Conservation (phyloP, 2,888 invertebrate species). For the Ornithoptera alexandrae region DNA sequence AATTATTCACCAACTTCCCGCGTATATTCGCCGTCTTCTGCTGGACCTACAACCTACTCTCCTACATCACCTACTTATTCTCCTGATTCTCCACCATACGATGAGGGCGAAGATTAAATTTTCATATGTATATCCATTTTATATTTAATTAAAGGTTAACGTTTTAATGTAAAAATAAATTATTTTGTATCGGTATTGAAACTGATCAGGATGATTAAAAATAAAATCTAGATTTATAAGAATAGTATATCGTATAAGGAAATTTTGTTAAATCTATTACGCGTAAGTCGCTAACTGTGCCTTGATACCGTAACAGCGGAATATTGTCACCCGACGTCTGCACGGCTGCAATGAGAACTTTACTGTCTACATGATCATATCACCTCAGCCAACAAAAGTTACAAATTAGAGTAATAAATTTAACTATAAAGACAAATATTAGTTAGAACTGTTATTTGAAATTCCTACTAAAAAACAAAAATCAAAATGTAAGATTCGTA, state of each 20-base stretch:
- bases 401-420: too few species aligned
- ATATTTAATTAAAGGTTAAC: background rate
- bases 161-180: background rate
- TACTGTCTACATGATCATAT: too few species aligned
- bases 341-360: too few species aligned
- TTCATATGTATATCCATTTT: background rate
- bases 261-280: constrained; percentile 1
- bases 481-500: too few species aligned
- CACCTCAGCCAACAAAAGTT: too few species aligned
- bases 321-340: background rate
- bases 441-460: too few species aligned
- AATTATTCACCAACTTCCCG: constrained; percentile 91
- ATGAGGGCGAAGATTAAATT: constrained; percentile 74
- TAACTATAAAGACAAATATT: too few species aligned
- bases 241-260: background rate
- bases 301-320: background rate
- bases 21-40: constrained; percentile 87
- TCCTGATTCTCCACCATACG: constrained; percentile 82
- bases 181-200: background rate
- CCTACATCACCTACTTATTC: constrained; percentile 75
- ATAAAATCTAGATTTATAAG: background rate
- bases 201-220: background rate
- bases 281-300: background rate
- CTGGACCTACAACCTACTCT: constrained; percentile 77
- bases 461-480: too few species aligned